A percentile compares a stretch with the other conserved stretches of the same genome.
phyloP scores from a whole-genome alignment of 2,113 vertebrate species.

The Odocoileus virginianus region DNA sequence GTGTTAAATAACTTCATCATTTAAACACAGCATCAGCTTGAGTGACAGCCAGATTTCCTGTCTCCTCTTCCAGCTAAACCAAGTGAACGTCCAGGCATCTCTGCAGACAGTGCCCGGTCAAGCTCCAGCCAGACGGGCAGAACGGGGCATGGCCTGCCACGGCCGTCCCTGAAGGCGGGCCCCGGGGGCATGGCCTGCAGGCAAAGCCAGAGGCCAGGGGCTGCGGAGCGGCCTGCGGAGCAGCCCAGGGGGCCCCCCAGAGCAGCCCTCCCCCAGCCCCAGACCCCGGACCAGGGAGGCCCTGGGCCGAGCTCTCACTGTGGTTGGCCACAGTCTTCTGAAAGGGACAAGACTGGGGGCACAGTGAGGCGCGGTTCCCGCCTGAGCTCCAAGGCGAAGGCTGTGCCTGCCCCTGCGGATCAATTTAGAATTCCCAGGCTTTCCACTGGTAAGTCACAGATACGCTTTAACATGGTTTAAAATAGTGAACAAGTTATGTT shows the following conservation, averaged over 20 bases:
- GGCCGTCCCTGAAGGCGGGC: constrained; percentile 32
- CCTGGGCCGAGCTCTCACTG: constrained; percentile 18
- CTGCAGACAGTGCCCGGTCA: constrained; percentile 67
- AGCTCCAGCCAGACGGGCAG: constrained; percentile 51
- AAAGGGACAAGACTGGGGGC: constrained; percentile 37
- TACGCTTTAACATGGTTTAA: not conserved
- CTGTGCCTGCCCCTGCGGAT: constrained; percentile 7
- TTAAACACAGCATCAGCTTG: not conserved
- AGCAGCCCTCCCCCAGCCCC: not conserved
- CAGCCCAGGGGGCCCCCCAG: constrained; percentile 8
- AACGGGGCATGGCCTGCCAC: not conserved
- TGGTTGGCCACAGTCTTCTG: constrained; percentile 41
- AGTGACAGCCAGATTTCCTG: not conserved
- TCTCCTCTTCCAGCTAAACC: constrained; percentile 65
- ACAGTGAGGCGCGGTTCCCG: constrained; percentile 2
- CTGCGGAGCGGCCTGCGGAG: not conserved
- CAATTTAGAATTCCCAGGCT: constrained; percentile 51
- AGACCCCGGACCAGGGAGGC: constrained; percentile 32
- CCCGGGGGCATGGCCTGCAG: constrained; percentile 32
- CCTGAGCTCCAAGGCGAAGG: not conserved
- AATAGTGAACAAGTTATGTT: not conserved
- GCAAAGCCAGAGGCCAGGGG: not conserved
- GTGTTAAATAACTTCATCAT: not conserved
- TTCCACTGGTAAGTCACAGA: constrained; percentile 64
- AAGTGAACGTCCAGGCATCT: constrained; percentile 49